phyloP scores from a whole-genome alignment of 1,140 invertebrate genomes.

The Globodera rostochiensis region DNA sequence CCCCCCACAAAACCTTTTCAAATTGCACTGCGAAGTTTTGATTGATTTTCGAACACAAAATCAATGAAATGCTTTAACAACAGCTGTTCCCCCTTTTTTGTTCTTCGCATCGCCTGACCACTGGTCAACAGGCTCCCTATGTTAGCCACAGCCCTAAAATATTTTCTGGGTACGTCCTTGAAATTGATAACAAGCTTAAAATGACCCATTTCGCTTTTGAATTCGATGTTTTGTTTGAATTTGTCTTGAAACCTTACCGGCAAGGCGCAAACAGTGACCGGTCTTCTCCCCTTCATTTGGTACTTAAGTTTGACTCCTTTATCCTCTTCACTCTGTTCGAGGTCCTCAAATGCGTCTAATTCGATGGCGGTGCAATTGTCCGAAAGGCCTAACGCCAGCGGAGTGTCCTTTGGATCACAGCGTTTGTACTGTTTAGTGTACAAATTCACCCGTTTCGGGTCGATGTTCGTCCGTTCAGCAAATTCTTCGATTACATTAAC shows the following conservation, averaged over 20 bases:
- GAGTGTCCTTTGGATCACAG: conserved; percentile 19
- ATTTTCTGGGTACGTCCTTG: too few relatives aligned
- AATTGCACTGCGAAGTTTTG: too few relatives aligned
- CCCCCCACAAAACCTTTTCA: too few relatives aligned
- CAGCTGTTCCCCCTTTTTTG: too few relatives aligned
- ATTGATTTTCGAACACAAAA: too few relatives aligned
- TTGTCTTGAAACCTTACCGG: conserved; percentile 10
- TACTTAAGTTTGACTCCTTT: conserved; percentile 30
- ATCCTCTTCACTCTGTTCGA: neutral
- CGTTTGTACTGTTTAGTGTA: conserved; percentile 20
- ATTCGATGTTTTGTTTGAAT: too few relatives aligned
- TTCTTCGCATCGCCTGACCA: too few relatives aligned
- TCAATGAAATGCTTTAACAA: too few relatives aligned
- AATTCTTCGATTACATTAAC: conserved; percentile 24
- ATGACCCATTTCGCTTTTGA: too few relatives aligned
- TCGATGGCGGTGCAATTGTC: conserved; percentile 1
- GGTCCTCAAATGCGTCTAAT: conserved; percentile 34
- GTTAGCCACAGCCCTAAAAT: too few relatives aligned
- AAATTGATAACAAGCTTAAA: too few relatives aligned
- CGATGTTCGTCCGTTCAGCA: conserved; percentile 17
- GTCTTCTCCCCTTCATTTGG: conserved; percentile 28
- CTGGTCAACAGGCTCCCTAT: too few relatives aligned
- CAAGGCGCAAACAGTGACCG: conserved; percentile 21
- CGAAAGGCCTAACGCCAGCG: conserved; percentile 21
- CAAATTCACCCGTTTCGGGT: conserved; percentile 17